phyloP scores from a whole-genome alignment of 2,797 vertebrate genomes.

The Eurystomus glaucurus region DNA sequence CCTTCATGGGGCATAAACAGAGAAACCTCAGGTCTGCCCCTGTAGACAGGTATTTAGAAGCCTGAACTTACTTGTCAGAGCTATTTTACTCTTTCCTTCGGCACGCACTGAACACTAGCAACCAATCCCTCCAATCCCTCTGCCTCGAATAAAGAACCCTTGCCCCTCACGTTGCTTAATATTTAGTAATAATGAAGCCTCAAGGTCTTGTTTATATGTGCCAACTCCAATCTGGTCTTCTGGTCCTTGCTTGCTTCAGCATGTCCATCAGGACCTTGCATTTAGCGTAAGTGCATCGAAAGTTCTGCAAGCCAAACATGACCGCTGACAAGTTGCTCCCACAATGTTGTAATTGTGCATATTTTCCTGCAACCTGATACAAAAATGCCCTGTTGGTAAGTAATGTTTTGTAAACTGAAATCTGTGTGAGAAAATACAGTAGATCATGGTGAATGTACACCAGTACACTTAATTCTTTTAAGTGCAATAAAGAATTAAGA shows the following conservation, averaged over 20 bases:
- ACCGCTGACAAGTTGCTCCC: not conserved
- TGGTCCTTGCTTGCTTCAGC: not conserved
- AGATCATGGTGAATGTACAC: not conserved
- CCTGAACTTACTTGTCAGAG: not conserved
- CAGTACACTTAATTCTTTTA: not conserved
- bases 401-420: not conserved
- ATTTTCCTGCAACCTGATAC: not conserved
- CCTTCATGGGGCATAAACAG: not conserved
- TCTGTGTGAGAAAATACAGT: not conserved
- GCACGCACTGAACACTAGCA: not conserved
- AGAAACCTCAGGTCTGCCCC: not conserved
- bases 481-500: not conserved
- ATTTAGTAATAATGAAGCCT: not conserved
- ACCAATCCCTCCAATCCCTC: accelerated
- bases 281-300: not conserved
- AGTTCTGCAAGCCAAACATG: not conserved
- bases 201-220: not conserved
- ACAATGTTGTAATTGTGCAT: not conserved
- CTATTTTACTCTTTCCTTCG: not conserved
- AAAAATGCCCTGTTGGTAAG: not conserved
- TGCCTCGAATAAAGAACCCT: not conserved
- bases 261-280: not conserved
- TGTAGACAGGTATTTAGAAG: not conserved
- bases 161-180: not conserved
- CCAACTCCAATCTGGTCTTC: not conserved